Base-by-base conservation (phyloP, 2,888 invertebrate species). In the Agrotis ipsilon region DNA sequence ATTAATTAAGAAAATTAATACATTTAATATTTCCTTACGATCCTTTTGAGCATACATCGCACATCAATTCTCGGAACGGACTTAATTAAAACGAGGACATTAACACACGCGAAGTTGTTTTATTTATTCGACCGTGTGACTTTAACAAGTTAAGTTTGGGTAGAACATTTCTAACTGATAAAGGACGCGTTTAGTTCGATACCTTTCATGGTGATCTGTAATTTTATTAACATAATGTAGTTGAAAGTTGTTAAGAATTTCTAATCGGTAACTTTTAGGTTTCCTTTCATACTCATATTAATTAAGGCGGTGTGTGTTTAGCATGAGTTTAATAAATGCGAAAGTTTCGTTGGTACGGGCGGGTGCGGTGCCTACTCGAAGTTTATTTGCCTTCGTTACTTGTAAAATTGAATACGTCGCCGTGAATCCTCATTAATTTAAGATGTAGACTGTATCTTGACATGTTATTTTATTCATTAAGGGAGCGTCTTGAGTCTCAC, bases 401-500 rank as follows among this genome's bases (percentile, higher is more conserved):
- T 94, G 93, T 94, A 94, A 94, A 94, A 94, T 94, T 94, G 94
- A 93, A 95, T 94, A 95, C 92, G 92, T 92, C 89, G 88, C 90
- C 86, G 90, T 91, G 94, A 91, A 92, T 93, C 92, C 94, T 95
- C 94, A 94, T 95, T 96, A 96, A 95, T 95, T 95, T 94, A 94
- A 93, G 93, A 95, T 93, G 95, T 92, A 93, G 93, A 90, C 93
- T 91, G 93, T 94, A 93, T 93, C 94, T 94, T 93, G 93, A 94
- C 93, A 92, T 94, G 94, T 95, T 95, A 96, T 96, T 96, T 95
- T 94, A 96, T 95, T 96, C 94, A 95, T 94, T 94, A 94, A 92
- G 89, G 85, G 92, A 89, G 88, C 90, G 90, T 90, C 92, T 92
- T 89, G 87, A 90, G 89, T 88, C 89, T 88, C 90, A 89, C 89